phyloP scores from a whole-genome alignment of 2,888 invertebrate genomes.

The Apamea anceps region DNA sequence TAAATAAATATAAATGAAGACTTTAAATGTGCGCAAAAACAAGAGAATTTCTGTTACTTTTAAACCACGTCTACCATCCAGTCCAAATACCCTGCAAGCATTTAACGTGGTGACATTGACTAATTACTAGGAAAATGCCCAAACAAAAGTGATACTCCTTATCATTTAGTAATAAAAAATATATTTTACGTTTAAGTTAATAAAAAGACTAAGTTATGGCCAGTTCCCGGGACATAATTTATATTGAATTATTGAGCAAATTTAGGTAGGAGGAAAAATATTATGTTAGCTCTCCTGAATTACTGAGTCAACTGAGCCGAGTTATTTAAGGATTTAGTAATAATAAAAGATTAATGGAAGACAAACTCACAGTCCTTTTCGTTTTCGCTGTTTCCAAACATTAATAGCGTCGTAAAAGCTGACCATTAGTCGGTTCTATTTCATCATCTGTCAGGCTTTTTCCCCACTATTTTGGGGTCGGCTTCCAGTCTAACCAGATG shows the following conservation, averaged over 20 bases:
- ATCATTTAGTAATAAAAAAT: conserved; percentile 26
- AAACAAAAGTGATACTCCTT: conserved; percentile 17
- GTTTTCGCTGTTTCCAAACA: not conserved
- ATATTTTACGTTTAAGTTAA: conserved; percentile 31
- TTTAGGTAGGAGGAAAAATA: conserved; percentile 46
- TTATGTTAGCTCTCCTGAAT: conserved; percentile 47
- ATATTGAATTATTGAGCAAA: conserved; percentile 55
- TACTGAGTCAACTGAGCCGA: conserved; percentile 37
- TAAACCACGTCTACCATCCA: not conserved
- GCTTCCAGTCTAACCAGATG: too few species aligned
- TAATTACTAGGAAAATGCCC: not conserved
- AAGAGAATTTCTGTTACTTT: not conserved
- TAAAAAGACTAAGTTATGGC: conserved; percentile 43
- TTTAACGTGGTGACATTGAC: too few species aligned
- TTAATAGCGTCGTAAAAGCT: not conserved
- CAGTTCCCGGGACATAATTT: conserved; percentile 41
- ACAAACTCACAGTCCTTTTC: not conserved
- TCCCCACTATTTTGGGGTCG: too few species aligned
- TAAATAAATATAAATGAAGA: not conserved
- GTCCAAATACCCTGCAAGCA: not conserved
- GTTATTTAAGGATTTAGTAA: conserved; percentile 34
- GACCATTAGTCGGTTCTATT: not conserved
- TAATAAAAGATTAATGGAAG: conserved; percentile 24
- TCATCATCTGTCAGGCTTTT: too few species aligned
- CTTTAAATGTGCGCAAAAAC: not conserved